Conservation (phyloP, 2,113 vertebrate species). For the Peromyscus leucopus region DNA sequence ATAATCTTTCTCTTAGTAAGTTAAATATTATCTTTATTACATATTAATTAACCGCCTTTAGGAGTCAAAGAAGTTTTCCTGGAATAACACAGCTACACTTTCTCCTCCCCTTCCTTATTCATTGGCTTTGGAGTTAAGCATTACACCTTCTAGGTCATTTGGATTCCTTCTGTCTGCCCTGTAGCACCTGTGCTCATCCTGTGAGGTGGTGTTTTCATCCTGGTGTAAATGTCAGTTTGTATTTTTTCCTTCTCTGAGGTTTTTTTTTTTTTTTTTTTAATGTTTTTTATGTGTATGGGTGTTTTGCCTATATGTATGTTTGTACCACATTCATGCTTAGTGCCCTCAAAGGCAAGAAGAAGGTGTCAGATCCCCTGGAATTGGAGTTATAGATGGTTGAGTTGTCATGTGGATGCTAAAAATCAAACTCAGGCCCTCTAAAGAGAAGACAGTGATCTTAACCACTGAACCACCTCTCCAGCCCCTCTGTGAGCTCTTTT, state of each 20-base stretch:
- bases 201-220: background rate
- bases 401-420: background rate
- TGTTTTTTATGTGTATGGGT: background rate
- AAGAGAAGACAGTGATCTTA: background rate
- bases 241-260: background rate
- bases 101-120: background rate
- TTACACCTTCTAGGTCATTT: background rate
- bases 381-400: background rate
- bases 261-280: background rate
- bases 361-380: background rate
- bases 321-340: background rate
- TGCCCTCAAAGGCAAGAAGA: background rate
- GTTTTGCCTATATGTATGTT: background rate
- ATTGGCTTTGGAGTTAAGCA: background rate
- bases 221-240: too few species aligned
- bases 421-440: background rate
- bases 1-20: slow-evolving; percentile 14
- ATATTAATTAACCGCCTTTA: background rate
- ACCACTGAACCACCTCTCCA: background rate
- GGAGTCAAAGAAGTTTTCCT: background rate
- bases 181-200: fast-evolving
- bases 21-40: background rate
- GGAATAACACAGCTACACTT: background rate
- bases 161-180: background rate
- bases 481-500: background rate